Evolutionary conservation across 92 coral and sea anemone species (phyloP).

Genomic region (Phenganax subtilis): DNA sequence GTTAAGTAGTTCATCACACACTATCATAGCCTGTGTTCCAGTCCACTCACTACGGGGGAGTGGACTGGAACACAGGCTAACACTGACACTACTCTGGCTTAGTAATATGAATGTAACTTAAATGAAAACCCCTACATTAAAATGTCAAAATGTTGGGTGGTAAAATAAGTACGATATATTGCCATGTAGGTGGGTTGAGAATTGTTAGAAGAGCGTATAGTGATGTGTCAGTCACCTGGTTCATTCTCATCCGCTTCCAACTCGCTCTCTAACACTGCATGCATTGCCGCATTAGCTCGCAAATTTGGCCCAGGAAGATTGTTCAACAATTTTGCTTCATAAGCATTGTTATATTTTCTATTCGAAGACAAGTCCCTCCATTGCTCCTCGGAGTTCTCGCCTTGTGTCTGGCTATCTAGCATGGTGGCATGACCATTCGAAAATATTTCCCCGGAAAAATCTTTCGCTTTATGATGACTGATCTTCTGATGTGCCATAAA

Average conservation of each 20-base stretch:
- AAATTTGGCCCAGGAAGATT: slow-evolving; percentile 23
- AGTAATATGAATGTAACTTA: too few relatives aligned
- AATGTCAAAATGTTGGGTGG: too few relatives aligned
- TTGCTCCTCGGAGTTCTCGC: background rate
- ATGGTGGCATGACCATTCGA: slow-evolving; percentile 10
- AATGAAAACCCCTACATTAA: too few relatives aligned
- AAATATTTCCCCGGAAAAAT: background rate
- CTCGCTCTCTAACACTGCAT: slow-evolving; percentile 32
- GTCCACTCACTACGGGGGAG: too few relatives aligned
- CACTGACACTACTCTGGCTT: too few relatives aligned
- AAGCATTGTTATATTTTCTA: slow-evolving; percentile 29
- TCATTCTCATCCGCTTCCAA: slow-evolving; percentile 21
- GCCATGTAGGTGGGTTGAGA: too few relatives aligned
- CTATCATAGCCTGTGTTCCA: too few relatives aligned
- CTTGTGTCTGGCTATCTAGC: background rate
- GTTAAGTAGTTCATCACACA: too few relatives aligned
- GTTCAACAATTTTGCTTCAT: slow-evolving; percentile 29
- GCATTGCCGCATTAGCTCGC: slow-evolving; percentile 11
- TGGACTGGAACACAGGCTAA: too few relatives aligned
- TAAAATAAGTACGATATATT: too few relatives aligned
- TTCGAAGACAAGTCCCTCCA: slow-evolving; percentile 37
- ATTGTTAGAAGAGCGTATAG: too few relatives aligned
- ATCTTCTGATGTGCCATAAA: background rate
- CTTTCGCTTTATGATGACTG: background rate
- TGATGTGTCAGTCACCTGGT: background rate